Evolutionary conservation across 2,113 vertebrate genomes (phyloP).

Genomic region (Hymenochirus boettgeri): DNA sequence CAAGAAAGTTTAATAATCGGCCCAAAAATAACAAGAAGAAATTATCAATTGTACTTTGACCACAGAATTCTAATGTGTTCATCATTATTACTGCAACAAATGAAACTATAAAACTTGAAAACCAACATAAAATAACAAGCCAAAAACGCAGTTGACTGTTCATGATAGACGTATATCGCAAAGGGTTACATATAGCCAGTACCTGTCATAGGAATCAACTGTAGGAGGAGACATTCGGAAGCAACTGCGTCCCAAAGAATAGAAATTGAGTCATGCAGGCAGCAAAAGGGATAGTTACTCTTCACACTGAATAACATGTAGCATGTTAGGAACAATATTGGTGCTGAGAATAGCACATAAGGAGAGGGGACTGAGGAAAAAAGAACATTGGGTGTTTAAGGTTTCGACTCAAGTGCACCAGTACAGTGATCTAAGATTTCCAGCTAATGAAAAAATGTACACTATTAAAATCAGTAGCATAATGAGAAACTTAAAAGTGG

Average conservation of each 20-base stretch:
- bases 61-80: conserved; percentile 48
- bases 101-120: conserved; percentile 42
- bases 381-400: conserved; percentile 44
- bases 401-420: conserved; percentile 23
- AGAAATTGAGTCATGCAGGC: conserved; percentile 53
- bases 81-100: conserved; percentile 40
- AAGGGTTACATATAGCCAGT: conserved; percentile 53
- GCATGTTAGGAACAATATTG: conserved; percentile 34
- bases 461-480: too few species aligned
- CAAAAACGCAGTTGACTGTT: conserved; percentile 19
- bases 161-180: conserved; percentile 45
- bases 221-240: conserved; percentile 42
- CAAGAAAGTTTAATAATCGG: conserved; percentile 47
- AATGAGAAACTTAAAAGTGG: too few species aligned
- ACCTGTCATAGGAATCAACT: conserved; percentile 51
- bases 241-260: conserved; percentile 47
- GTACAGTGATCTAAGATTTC: conserved; percentile 40
- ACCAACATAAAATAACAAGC: conserved; percentile 44
- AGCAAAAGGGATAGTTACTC: conserved; percentile 41
- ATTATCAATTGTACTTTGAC: conserved; percentile 43
- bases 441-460: conserved; percentile 38
- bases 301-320: conserved; percentile 8
- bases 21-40: conserved; percentile 49
- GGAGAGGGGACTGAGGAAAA: conserved; percentile 46
- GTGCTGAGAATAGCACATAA: conserved; percentile 43